Evolutionary conservation across 2,888 invertebrate genomes (phyloP).

Genomic region (Tromatobia lineatoria): DNA sequence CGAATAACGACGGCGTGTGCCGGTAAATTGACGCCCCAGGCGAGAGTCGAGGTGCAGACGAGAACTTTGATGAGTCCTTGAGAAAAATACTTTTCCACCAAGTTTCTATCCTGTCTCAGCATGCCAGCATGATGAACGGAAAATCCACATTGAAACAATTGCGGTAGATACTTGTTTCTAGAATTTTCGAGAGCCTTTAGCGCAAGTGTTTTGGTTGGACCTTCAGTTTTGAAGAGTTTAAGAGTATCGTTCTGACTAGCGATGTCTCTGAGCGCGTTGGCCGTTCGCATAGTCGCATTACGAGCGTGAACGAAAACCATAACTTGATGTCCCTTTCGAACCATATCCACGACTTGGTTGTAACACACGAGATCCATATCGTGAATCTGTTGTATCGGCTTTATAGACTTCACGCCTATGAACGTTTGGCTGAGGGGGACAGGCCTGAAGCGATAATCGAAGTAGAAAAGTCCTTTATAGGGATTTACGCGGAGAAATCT

Average conservation of each 20-base stretch:
- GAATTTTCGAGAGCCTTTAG: slow-evolving; percentile 90
- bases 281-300: slow-evolving; percentile 97
- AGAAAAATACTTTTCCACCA: slow-evolving; percentile 96
- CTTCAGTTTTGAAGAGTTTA: slow-evolving; percentile 89
- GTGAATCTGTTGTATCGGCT: slow-evolving; percentile 88
- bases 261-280: slow-evolving; percentile 93
- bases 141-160: slow-evolving; percentile 95
- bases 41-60: slow-evolving; percentile 98
- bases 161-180: slow-evolving; percentile 93
- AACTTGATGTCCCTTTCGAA: slow-evolving; percentile 96
- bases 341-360: slow-evolving; percentile 95
- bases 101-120: slow-evolving; percentile 93
- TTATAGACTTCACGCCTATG: slow-evolving; percentile 92
- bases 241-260: slow-evolving; percentile 92
- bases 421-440: slow-evolving; percentile 97
- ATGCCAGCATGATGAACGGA: slow-evolving; percentile 99
- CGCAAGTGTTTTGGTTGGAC: slow-evolving; percentile 89
- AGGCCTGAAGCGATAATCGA: slow-evolving; percentile 97
- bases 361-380: slow-evolving; percentile 97
- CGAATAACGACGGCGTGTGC: slow-evolving; percentile 99
- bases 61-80: slow-evolving; percentile 95
- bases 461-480: slow-evolving; percentile 96
- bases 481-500: slow-evolving; percentile 97
- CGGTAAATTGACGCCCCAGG: slow-evolving; percentile 99
- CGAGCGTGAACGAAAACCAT: slow-evolving; percentile 99